Evolutionary conservation across 2,888 invertebrate genomes (phyloP).

Genomic region (Girardia tigrina): DNA sequence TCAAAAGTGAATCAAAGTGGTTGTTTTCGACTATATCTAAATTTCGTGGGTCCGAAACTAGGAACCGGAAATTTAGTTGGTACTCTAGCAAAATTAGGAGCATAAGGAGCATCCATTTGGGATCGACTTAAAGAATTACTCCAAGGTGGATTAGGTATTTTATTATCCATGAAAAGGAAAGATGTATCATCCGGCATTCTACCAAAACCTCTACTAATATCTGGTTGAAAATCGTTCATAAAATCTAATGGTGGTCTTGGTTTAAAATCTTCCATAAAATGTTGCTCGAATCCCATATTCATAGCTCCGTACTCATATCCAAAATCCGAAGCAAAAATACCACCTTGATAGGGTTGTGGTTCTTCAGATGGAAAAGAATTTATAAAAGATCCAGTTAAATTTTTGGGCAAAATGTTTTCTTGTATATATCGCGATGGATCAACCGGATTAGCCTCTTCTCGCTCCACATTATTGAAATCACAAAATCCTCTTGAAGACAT

Average conservation of each 20-base stretch:
- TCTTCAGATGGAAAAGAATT: too few relatives aligned
- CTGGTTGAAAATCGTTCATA: background rate
- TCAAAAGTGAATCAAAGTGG: background rate
- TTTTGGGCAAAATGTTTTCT: background rate
- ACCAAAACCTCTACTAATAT: background rate
- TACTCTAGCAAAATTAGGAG: background rate
- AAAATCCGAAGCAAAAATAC: too few relatives aligned
- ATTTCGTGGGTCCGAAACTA: background rate
- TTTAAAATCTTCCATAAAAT: too few relatives aligned
- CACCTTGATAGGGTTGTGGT: too few relatives aligned
- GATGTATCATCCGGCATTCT: background rate
- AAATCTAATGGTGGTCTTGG: background rate
- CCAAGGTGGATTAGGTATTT: background rate
- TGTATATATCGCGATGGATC: background rate
- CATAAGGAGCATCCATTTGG: slow-evolving; percentile 2
- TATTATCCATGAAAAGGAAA: background rate
- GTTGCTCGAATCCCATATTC: background rate
- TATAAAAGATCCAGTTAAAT: background rate
- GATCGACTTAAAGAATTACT: slow-evolving; percentile 2
- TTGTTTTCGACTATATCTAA: background rate
- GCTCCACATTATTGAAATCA: slow-evolving; percentile 4
- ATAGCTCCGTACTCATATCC: too few relatives aligned
- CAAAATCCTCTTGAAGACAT: background rate
- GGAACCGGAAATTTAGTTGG: background rate
- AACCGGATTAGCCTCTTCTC: background rate